Evolutionary conservation across 2,113 vertebrate genomes (phyloP).

Genomic region (Phaethon lepturus): DNA sequence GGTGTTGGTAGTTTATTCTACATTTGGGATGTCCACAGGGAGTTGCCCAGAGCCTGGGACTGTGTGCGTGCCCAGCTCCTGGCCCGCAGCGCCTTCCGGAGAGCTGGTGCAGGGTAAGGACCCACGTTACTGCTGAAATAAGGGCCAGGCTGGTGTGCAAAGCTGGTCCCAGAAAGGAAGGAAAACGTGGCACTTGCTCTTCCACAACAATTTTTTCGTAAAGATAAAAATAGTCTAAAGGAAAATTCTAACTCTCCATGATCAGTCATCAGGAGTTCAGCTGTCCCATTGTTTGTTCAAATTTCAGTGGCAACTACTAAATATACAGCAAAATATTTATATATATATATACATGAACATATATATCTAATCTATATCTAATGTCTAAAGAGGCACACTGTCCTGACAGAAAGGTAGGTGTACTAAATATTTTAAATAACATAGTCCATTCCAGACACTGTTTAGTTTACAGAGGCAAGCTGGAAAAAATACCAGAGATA

Average conservation of each 20-base stretch:
- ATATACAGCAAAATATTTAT: not conserved
- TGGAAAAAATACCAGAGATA: not conserved
- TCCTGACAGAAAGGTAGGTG: not conserved
- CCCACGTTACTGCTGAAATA: not conserved
- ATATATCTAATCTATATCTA: not conserved
- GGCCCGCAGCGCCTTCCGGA: not conserved
- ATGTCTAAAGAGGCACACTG: not conserved
- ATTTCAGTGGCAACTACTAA: not conserved
- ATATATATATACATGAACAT: not conserved
- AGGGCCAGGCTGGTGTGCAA: not conserved
- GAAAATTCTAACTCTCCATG: not conserved
- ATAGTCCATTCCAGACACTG: rapidly evolving
- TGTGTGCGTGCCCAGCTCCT: not conserved
- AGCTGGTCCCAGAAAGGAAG: not conserved
- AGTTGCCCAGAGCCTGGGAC: not conserved
- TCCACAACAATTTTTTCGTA: not conserved
- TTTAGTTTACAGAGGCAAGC: not conserved
- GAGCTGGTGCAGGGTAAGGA: not conserved
- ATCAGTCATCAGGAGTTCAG: not conserved
- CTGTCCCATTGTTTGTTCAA: not conserved
- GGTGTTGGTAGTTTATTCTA: not conserved
- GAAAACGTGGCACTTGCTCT: not conserved
- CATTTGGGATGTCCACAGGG: not conserved
- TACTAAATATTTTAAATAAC: not conserved
- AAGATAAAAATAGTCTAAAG: not conserved